Percentiles rank a stretch among this genome's conserved stretches.
Evolutionary conservation across 2,113 vertebrate species (phyloP).

Genomic region (Scalopus aquaticus): DNA sequence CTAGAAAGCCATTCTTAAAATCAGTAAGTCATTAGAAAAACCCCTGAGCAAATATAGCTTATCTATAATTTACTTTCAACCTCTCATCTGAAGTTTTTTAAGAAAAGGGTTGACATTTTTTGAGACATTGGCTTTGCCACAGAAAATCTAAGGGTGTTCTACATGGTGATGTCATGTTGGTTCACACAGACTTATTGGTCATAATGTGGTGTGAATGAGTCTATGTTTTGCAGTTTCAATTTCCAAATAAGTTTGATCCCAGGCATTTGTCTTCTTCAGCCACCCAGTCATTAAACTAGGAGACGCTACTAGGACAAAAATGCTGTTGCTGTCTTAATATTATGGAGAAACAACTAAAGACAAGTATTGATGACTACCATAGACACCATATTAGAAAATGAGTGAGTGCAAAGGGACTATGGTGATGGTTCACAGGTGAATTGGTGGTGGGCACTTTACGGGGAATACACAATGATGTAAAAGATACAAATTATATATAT

Average conservation of each 20-base stretch:
- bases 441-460: too few relatives aligned
- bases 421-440: too few relatives aligned
- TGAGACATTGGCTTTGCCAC: background rate
- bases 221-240: background rate
- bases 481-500: too few relatives aligned
- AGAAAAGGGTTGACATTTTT: background rate
- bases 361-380: background rate
- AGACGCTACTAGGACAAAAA: background rate
- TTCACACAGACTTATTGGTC: background rate
- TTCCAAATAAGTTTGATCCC: constrained; percentile 16
- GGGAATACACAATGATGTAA: too few relatives aligned
- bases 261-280: background rate
- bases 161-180: background rate
- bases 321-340: background rate
- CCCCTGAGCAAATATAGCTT: background rate
- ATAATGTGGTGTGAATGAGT: background rate
- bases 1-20: background rate
- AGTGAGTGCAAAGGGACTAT: too few relatives aligned
- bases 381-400: background rate
- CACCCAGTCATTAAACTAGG: background rate
- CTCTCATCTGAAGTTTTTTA: background rate
- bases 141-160: background rate
- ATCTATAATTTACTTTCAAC: background rate
- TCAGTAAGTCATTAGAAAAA: background rate
- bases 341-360: background rate